phyloP scores from a whole-genome alignment of 2,888 invertebrate species.

The Drosophila greeni region DNA sequence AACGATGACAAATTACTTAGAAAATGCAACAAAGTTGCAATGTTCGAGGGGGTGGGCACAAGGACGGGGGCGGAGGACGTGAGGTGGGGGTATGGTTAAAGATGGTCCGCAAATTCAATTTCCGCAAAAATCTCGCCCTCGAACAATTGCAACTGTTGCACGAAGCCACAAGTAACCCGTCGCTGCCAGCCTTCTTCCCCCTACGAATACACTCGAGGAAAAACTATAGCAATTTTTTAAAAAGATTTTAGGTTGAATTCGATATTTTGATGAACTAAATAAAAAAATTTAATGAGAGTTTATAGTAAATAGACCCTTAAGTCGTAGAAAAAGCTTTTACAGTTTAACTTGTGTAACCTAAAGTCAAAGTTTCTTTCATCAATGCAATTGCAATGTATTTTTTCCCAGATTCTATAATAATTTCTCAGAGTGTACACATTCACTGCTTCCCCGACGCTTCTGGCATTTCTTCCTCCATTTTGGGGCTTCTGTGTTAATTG shows the following conservation, averaged over 20 bases:
- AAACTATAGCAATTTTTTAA: background rate
- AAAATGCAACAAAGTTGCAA: conserved; percentile 69
- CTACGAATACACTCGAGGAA: background rate
- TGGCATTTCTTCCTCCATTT: conserved; percentile 36
- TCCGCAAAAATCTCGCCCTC: conserved; percentile 55
- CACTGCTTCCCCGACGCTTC: conserved; percentile 16
- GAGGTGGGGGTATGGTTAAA: conserved; percentile 6
- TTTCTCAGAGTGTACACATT: conserved; percentile 1
- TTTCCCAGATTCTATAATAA: too few relatives aligned
- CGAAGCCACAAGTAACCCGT: conserved; percentile 33
- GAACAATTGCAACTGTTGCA: conserved; percentile 42
- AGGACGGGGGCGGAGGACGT: background rate
- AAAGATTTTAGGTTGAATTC: too few relatives aligned
- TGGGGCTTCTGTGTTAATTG: conserved; percentile 67
- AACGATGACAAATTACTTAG: conserved; percentile 71
- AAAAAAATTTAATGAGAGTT: too few relatives aligned
- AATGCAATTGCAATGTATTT: too few relatives aligned
- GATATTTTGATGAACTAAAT: too few relatives aligned
- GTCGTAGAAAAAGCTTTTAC: too few relatives aligned
- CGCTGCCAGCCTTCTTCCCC: conserved; percentile 2
- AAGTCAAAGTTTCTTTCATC: too few relatives aligned
- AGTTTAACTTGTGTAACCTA: too few relatives aligned
- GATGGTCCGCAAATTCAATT: conserved; percentile 65
- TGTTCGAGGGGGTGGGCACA: conserved; percentile 11
- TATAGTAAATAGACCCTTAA: too few relatives aligned